Conservation (phyloP, 2,888 invertebrate species). For the Agonopterix alstromeriana region DNA sequence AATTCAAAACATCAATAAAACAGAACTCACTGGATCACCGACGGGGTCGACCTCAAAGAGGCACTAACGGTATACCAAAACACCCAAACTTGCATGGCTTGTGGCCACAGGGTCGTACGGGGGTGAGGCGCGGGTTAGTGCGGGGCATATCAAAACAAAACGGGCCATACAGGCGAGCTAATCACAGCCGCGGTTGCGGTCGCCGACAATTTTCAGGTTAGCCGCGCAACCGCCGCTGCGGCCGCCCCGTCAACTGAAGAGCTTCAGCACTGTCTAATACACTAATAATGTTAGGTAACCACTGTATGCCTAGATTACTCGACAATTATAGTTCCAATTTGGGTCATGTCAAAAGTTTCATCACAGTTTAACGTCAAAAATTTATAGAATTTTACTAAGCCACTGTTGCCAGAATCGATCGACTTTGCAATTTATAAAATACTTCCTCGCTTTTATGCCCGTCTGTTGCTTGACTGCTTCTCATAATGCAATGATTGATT, state of each 20-base stretch:
- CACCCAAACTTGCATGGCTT: conserved; percentile 41
- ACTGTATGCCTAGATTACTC: background rate
- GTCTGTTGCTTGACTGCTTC: no score
- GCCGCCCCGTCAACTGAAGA: conserved; percentile 6
- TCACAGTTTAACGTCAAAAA: no score
- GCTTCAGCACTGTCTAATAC: background rate
- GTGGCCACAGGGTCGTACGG: conserved; percentile 28
- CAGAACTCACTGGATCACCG: background rate
- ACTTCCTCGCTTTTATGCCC: no score
- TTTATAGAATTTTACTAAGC: no score
- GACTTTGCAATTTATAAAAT: no score
- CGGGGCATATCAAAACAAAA: conserved; percentile 48
- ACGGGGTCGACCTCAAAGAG: conserved; percentile 41
- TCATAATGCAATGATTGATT: no score
- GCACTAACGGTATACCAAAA: conserved; percentile 37
- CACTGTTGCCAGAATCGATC: no score
- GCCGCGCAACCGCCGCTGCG: conserved; percentile 34
- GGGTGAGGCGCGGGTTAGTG: conserved; percentile 10
- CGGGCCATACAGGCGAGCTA: conserved; percentile 35
- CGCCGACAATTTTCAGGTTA: conserved; percentile 52
- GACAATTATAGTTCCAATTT: background rate
- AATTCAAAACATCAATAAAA: background rate
- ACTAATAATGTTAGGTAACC: conserved; percentile 2
- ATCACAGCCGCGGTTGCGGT: conserved; percentile 30
- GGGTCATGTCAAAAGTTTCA: background rate